Base-by-base conservation (phyloP, 2,888 invertebrate species). In the Ceriagrion tenellum region DNA sequence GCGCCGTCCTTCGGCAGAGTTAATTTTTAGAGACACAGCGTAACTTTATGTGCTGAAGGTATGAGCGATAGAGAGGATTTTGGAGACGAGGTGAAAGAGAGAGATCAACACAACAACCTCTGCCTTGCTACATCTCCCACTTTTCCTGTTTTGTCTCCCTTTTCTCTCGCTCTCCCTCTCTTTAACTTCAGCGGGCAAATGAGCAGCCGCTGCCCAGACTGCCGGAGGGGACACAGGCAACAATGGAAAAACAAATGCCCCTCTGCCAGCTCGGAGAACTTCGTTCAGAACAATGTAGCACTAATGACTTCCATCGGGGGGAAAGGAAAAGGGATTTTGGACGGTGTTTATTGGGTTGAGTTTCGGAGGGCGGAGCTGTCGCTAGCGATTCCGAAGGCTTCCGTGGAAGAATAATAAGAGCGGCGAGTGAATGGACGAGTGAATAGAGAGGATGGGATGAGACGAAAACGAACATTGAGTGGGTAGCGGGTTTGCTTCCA, bases 281-380 rank as follows among this genome's bases (percentile, higher is more conserved):
- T 93, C 74, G 63, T 47, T 47, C 47, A 63, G 93, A 93, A 93
- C 93, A 93, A 93, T 93, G 93, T 74, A 74, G 69, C 93, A 55
- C 93, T 93, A 93, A 93, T 93, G 93, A 93, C 93, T 93, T 93
- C 91, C 91, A 91, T 69, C 93, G 69, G 93, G 63, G 40, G 93
- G 47, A 26, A 23, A 63, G 26, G 63, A 23, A 35, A 26, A 8
- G 93, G 26, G 63, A 23, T 23, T 69, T 63, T 63, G 91, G 59
- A 40, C 16, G 91, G 91, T 40, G 81, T 81, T 30, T 81, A 81
- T 81, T 35, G 91, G 63, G 55, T n/a, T n/a, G 89, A 55, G 89
- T 55, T 35, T 89, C 89, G 18, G 47, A 55, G 91, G 91, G 91
- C 40, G 91, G 91, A 91, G 91, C 63, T 69, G 69, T 74, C 93